These are phyloP conservation scores for Gymnoscopelus braueri DNA, from an alignment of 2,797 vertebrate species.

Conservation along the genomic window DNA sequence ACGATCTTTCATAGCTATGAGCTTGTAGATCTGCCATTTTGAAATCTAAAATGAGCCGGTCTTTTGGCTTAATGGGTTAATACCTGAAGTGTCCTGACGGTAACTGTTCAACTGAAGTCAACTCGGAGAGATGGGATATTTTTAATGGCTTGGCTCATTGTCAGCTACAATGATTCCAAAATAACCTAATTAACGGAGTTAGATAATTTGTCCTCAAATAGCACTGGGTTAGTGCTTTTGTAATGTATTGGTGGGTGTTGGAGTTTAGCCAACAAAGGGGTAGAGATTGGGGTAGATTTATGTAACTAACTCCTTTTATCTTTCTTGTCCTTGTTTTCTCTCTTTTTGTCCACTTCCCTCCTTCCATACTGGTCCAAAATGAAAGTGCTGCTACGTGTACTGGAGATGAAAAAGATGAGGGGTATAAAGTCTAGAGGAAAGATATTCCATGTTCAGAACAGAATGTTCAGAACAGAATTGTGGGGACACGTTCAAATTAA, in stretches of 20 bases:
- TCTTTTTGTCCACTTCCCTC: constrained; percentile 72
- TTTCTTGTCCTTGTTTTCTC: constrained; percentile 64
- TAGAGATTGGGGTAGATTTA: constrained; percentile 55
- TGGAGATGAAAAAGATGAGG: constrained; percentile 69
- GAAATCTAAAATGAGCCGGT: too few relatives aligned
- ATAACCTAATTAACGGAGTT: not conserved
- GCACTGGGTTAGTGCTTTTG: not conserved
- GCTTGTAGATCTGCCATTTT: too few relatives aligned
- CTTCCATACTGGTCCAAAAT: constrained; percentile 70
- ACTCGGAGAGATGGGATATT: not conserved
- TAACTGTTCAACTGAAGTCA: not conserved
- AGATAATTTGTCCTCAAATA: not conserved
- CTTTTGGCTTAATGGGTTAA: not conserved
- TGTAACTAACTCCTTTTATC: constrained; percentile 64
- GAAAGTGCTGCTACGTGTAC: constrained; percentile 14
- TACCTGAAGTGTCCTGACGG: too few relatives aligned
- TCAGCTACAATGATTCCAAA: not conserved
- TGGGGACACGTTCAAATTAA: too few relatives aligned
- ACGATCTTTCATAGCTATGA: too few relatives aligned
- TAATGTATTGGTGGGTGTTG: constrained; percentile 32
- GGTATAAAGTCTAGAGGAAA: constrained; percentile 49
- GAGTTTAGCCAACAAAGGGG: constrained; percentile 30
- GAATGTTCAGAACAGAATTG: too few relatives aligned
- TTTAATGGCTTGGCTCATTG: not conserved
- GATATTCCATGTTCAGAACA: not conserved